A percentile compares a stretch with the other conserved stretches of the same genome.
phyloP scores from a whole-genome alignment of 1,140 invertebrate species.

The Maconellicoccus hirsutus region DNA sequence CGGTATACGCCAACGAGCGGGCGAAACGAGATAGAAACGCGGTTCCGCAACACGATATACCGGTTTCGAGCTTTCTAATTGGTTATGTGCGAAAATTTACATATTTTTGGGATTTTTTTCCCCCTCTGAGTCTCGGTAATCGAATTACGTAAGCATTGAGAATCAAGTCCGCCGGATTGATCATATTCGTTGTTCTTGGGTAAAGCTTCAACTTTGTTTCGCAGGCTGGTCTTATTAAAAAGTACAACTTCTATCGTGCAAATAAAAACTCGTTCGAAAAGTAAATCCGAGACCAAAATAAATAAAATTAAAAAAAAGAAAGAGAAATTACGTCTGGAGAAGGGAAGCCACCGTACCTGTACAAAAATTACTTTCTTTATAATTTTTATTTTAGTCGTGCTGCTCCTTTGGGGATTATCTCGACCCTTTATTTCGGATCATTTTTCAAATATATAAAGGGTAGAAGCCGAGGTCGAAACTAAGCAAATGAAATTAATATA shows the following conservation, averaged over 20 bases:
- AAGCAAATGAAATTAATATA: conserved; percentile 6
- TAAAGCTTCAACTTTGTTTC: too few species aligned
- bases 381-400: conserved; percentile 9
- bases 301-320: neutral
- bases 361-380: conserved; percentile 5
- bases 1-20: neutral
- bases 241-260: neutral
- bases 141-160: too few species aligned
- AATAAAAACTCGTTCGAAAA: conserved; percentile 9
- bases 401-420: neutral
- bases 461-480: neutral
- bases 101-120: too few species aligned
- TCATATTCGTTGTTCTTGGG: too few species aligned
- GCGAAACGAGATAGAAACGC: too few species aligned
- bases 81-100: too few species aligned
- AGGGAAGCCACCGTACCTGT: neutral
- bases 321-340: neutral
- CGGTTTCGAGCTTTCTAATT: too few species aligned
- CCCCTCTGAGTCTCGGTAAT: too few species aligned
- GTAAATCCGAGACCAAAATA: conserved; percentile 4
- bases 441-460: conserved; percentile 3
- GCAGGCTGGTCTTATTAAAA: neutral
- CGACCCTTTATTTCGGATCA: conserved; percentile 7
- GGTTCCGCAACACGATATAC: too few species aligned
- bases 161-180: too few species aligned